Conservation (phyloP, 1,140 invertebrate genomes). For the Drusus annulatus region DNA sequence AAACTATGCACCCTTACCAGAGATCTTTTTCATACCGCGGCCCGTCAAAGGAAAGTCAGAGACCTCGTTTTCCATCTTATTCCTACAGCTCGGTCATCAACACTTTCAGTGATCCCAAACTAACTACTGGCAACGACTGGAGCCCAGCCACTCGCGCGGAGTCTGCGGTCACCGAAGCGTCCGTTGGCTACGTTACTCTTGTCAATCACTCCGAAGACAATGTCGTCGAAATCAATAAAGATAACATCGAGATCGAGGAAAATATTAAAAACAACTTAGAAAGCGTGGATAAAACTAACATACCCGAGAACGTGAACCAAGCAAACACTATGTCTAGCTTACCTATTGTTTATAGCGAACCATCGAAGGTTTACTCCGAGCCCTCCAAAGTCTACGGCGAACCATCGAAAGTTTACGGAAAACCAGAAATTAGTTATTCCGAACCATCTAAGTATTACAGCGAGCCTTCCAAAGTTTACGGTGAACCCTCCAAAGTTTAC, state of each 20-base stretch:
- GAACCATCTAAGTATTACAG: slow-evolving; percentile 78
- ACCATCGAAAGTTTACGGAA: slow-evolving; percentile 74
- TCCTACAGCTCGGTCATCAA: slow-evolving; percentile 58
- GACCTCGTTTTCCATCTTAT: slow-evolving; percentile 46
- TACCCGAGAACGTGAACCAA: slow-evolving; percentile 24
- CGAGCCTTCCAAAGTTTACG: slow-evolving; percentile 77
- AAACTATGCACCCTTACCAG: slow-evolving; percentile 54
- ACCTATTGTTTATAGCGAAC: slow-evolving; percentile 61
- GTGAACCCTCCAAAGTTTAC: slow-evolving; percentile 77
- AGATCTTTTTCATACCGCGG: slow-evolving; percentile 48
- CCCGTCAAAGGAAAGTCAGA: slow-evolving; percentile 45
- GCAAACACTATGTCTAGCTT: slow-evolving; percentile 12
- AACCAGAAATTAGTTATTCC: slow-evolving; percentile 76
- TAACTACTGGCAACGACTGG: slow-evolving; percentile 51
- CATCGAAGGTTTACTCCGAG: slow-evolving; percentile 68
- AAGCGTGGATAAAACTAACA: slow-evolving; percentile 26
- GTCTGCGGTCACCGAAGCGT: slow-evolving; percentile 53
- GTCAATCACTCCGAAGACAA: slow-evolving; percentile 51
- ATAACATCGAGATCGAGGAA: slow-evolving; percentile 10
- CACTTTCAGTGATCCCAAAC: slow-evolving; percentile 47
- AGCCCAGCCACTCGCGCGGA: slow-evolving; percentile 48
- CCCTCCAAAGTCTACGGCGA: slow-evolving; percentile 72
- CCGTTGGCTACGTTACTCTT: slow-evolving; percentile 53
- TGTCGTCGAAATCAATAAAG: slow-evolving; percentile 30
- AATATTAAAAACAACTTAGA: slow-evolving; percentile 42